Percentiles rank a stretch among this genome's conserved stretches.
Conservation (phyloP, 2,797 vertebrate species). For the Tachyglossus aculeatus region DNA sequence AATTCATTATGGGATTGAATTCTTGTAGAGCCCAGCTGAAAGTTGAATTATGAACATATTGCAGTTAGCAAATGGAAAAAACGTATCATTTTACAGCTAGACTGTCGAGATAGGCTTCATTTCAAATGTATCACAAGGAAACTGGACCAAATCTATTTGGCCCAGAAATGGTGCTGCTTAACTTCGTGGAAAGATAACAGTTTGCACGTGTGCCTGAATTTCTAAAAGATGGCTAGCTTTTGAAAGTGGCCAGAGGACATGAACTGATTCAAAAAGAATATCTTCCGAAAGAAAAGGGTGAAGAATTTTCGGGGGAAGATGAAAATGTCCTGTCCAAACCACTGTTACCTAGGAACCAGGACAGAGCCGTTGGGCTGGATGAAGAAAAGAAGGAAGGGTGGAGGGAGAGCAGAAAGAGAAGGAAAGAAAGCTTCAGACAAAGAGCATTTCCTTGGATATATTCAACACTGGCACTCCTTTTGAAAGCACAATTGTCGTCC, state of each 20-base stretch:
- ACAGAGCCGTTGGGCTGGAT: too few species aligned
- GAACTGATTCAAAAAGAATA: conserved; percentile 24
- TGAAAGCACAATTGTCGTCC: conserved; percentile 32
- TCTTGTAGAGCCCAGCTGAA: too few species aligned
- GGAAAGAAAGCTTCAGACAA: neutral
- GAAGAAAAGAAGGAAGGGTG: too few species aligned
- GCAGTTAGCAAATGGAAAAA: accelerated
- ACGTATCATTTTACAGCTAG: neutral
- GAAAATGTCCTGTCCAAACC: neutral
- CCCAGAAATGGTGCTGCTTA: conserved; percentile 14
- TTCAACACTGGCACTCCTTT: too few species aligned
- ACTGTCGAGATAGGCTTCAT: neutral
- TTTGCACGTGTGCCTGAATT: conserved; percentile 36
- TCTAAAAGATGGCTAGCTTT: conserved; percentile 22
- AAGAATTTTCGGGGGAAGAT: conserved; percentile 39
- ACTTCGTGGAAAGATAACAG: conserved; percentile 41
- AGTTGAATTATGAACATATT: neutral
- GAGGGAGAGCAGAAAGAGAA: conserved; percentile 2
- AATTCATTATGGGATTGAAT: too few species aligned
- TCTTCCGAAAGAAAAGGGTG: conserved; percentile 31
- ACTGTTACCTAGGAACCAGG: conserved; percentile 10
- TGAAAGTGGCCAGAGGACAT: conserved; percentile 19
- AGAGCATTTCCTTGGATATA: too few species aligned
- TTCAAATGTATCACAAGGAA: neutral
- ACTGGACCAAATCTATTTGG: neutral